Base-by-base conservation (phyloP, 2,797 vertebrate genomes). In the Gastrophryne carolinensis region DNA sequence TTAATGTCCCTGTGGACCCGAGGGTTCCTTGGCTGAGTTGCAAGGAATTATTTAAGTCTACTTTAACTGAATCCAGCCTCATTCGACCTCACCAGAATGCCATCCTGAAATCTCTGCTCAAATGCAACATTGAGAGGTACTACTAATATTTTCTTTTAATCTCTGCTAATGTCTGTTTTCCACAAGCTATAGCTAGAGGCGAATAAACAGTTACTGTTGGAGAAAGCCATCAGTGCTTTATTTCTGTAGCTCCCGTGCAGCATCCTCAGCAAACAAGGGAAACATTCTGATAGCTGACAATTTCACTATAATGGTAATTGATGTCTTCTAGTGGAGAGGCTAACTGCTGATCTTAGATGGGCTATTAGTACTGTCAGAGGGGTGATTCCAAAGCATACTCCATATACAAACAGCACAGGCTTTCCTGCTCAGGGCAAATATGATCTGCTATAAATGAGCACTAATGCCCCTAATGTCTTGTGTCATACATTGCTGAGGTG, bases 371-470 rank as follows among this genome's bases (percentile, higher is more conserved):
- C 32, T 68, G 23, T 53, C 27, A 68, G 17, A 41, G 29, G 44
- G 35, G 54, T 60, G 30, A 61, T 54, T 30, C 61, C 32, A 69
- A 41, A 41, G 19, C 54, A 68, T 50, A 30, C 2, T 37, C 53
- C 53, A 61, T 29, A 24, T 67, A n/a, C 41, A 58, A 27, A 41
- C 49, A 12, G 44, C 53, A 44, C 68, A 61, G 56, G 65, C 49
- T 30, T 67, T 58, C 29, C 21, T 61, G 64, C 57, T 54, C 34
- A 34, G 63, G 49, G 66, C 19, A 54, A 75, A 62, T 63, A 63
- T 54, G 47, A 34, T 34, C 67, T 23, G 21, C 44, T 76, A 39
- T 29, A 70, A 70, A 34, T 62, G 65, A 76, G 57, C 24, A 69
- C 44, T 15, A 26, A 19, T 34, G 9, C 47, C 63, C 27, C 15